A percentile compares a stretch with the other conserved stretches of the same genome.
These are phyloP conservation scores for Apodemus sylvaticus DNA, from an alignment of 2,113 vertebrate genomes.

Conservation along the genomic window DNA sequence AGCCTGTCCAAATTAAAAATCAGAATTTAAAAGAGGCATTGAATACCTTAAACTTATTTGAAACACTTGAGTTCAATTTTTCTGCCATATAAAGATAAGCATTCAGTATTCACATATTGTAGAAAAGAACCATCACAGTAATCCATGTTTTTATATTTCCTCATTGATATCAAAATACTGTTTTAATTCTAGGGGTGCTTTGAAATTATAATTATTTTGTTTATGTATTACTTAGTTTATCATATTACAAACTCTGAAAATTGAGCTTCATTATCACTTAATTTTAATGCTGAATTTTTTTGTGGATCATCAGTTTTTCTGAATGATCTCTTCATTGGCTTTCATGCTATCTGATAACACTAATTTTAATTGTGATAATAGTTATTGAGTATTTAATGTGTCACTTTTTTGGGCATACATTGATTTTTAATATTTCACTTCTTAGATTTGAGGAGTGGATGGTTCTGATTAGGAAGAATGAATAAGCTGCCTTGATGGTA, in stretches of 20 bases:
- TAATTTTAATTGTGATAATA: not conserved
- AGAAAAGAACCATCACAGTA: not conserved
- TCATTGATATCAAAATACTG: not conserved
- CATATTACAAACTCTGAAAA: not conserved
- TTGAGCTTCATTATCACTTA: not conserved
- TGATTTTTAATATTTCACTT: not conserved
- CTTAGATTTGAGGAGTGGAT: not conserved
- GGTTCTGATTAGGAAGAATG: not conserved
- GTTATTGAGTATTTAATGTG: not conserved
- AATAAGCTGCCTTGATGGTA: too few species aligned
- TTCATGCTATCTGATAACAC: not conserved
- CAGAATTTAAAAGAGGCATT: conserved; percentile 38
- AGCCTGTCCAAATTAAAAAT: conserved; percentile 40
- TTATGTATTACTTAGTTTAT: not conserved
- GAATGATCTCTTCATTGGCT: not conserved
- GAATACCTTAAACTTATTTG: not conserved
- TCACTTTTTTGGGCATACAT: not conserved
- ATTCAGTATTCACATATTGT: not conserved
- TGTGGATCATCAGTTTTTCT: not conserved
- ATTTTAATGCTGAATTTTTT: not conserved
- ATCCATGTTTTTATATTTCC: not conserved
- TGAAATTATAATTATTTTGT: not conserved
- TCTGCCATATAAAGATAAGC: not conserved
- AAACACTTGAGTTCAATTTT: conserved; percentile 25
- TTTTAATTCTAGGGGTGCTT: conserved; percentile 3